Evolutionary conservation across 2,797 vertebrate genomes (phyloP).

Genomic region (Hemitrygon akajei): DNA sequence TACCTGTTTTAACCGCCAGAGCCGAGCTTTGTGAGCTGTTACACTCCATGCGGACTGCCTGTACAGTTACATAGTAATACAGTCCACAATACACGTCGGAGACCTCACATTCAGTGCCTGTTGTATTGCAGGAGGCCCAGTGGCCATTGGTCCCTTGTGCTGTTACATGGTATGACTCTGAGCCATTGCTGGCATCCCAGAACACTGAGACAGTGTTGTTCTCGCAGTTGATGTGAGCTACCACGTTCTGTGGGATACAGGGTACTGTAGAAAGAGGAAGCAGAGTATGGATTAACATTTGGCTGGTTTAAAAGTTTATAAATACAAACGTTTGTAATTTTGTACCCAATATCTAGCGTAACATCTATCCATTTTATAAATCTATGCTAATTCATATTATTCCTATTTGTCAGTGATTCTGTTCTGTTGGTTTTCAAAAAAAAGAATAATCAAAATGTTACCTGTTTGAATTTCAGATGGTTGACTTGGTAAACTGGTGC

Average conservation of each 20-base stretch:
- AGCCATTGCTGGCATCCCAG: slow-evolving; percentile 54
- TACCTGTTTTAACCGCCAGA: slow-evolving; percentile 53
- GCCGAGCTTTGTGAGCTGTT: slow-evolving; percentile 46
- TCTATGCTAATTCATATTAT: not conserved
- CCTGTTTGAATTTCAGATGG: not conserved
- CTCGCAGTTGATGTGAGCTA: slow-evolving; percentile 49
- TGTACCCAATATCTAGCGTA: not conserved
- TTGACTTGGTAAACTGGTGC: not conserved
- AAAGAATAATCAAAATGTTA: not conserved
- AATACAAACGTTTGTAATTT: no score
- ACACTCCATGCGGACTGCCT: slow-evolving; percentile 49
- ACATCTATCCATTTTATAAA: not conserved
- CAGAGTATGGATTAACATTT: slow-evolving; percentile 48
- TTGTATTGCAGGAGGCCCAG: slow-evolving; percentile 45
- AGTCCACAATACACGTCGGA: slow-evolving; percentile 60
- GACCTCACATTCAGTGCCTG: slow-evolving; percentile 42
- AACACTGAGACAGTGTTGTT: slow-evolving; percentile 49
- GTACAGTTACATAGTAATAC: slow-evolving; percentile 54
- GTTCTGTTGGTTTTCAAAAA: not conserved
- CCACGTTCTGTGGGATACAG: slow-evolving; percentile 52
- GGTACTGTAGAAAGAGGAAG: slow-evolving; percentile 50
- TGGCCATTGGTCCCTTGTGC: slow-evolving; percentile 55
- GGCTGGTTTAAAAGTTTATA: not conserved
- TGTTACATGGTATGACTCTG: slow-evolving; percentile 48
- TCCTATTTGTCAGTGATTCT: not conserved